phyloP scores from a whole-genome alignment of 2,113 vertebrate species.

The Thamnophis sirtalis region DNA sequence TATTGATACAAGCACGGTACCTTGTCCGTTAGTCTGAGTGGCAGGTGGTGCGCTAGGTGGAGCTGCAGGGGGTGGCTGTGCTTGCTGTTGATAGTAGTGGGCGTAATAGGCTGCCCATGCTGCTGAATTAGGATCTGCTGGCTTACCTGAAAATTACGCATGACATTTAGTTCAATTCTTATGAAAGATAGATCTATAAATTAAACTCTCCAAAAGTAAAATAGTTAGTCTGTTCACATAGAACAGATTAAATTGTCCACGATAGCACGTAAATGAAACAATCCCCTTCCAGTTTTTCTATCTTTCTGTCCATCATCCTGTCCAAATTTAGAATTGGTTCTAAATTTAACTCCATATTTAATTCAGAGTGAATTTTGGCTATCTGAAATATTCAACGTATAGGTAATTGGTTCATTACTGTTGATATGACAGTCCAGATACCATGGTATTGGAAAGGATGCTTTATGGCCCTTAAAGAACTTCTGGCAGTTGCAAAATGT shows the following conservation, averaged over 20 bases:
- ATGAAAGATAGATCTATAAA: neutral
- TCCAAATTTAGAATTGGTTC: neutral
- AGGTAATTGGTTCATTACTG: neutral
- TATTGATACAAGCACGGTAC: slow-evolving; percentile 64
- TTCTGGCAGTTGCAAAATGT: neutral
- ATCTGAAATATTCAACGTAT: neutral
- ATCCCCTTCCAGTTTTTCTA: neutral
- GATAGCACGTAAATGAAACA: neutral
- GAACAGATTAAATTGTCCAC: neutral
- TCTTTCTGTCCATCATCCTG: no score
- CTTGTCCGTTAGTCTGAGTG: slow-evolving; percentile 92
- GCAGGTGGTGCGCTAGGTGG: slow-evolving; percentile 84
- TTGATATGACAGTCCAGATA: neutral
- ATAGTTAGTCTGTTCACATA: neutral
- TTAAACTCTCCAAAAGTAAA: neutral
- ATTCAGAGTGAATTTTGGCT: neutral
- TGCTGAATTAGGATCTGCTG: slow-evolving; percentile 94
- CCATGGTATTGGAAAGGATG: neutral
- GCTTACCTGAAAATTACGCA: slow-evolving; percentile 81
- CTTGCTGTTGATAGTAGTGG: slow-evolving; percentile 96
- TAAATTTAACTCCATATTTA: neutral
- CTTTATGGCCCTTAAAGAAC: neutral
- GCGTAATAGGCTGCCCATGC: slow-evolving; percentile 99
- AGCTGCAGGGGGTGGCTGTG: slow-evolving; percentile 88
- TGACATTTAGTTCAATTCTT: slow-evolving; percentile 4